These are phyloP conservation scores for Microcebus lehilahytsara DNA, from an alignment of 2,113 vertebrate genomes.

Conservation along the genomic window DNA sequence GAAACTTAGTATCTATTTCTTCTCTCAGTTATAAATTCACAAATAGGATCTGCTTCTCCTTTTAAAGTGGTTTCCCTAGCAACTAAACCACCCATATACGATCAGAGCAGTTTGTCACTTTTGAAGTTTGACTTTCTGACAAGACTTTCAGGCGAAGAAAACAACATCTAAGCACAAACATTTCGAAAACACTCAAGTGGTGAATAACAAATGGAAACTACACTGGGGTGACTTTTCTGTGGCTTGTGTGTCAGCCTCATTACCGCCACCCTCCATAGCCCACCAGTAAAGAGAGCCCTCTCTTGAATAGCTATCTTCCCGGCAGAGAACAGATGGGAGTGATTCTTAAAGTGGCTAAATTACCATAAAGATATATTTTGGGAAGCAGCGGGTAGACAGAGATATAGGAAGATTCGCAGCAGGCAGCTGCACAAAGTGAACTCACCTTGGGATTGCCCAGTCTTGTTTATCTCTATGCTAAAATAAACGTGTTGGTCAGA, in stretches of 20 bases:
- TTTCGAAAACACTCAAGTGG: constrained; percentile 8
- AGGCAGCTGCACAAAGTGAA: background rate
- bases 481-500: background rate
- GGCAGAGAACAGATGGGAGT: constrained; percentile 67
- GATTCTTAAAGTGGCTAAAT: constrained; percentile 58
- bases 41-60: constrained; percentile 53
- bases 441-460: background rate
- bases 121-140: constrained; percentile 68
- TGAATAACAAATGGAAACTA: background rate
- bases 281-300: background rate
- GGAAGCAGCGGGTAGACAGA: constrained; percentile 34
- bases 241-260: background rate
- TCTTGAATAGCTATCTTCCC: constrained; percentile 54
- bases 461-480: background rate
- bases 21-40: constrained; percentile 53
- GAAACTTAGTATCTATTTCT: constrained; percentile 61
- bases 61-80: constrained; percentile 72
- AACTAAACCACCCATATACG: constrained; percentile 56
- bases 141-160: constrained; percentile 45
- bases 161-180: constrained; percentile 49
- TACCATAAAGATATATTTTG: constrained; percentile 67
- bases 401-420: background rate
- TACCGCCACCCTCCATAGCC: background rate
- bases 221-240: background rate
- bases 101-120: constrained; percentile 71